Evolutionary conservation across 2,888 invertebrate species (phyloP), one percentile per base, ranked within the genome.

Genomic region (Kuschelorhynchus macadamiae): DNA sequence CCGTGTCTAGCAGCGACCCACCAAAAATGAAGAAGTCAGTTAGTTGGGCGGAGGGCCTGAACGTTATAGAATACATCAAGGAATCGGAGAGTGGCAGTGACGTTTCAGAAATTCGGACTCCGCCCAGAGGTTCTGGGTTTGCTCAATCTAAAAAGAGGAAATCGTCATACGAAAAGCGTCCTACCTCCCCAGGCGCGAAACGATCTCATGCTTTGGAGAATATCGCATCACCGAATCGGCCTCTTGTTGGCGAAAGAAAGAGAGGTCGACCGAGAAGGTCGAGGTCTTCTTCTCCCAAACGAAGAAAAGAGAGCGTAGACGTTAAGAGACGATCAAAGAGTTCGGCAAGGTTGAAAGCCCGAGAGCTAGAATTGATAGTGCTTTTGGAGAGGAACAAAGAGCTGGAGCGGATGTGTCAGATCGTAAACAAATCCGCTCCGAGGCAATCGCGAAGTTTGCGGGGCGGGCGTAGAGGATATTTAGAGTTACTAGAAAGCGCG

Each of bases 351-450:
- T 5, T 25, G 3, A 25, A 25, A 5, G 4, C 7, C 7, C 25
- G 4, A 25, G 7, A 25, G 9, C 25, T 52, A 32, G 21, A 52
- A 32, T 52, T 61, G n/a, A 14, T 61, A 12, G 33, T 61, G 9
- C 20, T 61, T 16, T 21, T 61, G 21, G 61, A 61, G 30, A 61
- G 52, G 20, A 61, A 44, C 21, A 53, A 42, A n/a, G 9, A 52
- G 14, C 25, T 61, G 7, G 61, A 61, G 18, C 9, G n/a, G 42
- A 52, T 41, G 52, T 25, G 39, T 39, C 11, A 18, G 12, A 1
- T 5, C 18, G 9, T 20, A 18, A 14, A n/a, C 14, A 21, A 50
- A 25, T 17, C 16, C 32, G 8, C 14, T 17, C 1, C 33, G 5
- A 11, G 25, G 8, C 11, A 12, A 2, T 17, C 18, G 11, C 14